Evolutionary conservation across 2,797 vertebrate species (phyloP), one percentile per base, ranked within the genome.

Genomic region (Pantherophis alleghaniensis): DNA sequence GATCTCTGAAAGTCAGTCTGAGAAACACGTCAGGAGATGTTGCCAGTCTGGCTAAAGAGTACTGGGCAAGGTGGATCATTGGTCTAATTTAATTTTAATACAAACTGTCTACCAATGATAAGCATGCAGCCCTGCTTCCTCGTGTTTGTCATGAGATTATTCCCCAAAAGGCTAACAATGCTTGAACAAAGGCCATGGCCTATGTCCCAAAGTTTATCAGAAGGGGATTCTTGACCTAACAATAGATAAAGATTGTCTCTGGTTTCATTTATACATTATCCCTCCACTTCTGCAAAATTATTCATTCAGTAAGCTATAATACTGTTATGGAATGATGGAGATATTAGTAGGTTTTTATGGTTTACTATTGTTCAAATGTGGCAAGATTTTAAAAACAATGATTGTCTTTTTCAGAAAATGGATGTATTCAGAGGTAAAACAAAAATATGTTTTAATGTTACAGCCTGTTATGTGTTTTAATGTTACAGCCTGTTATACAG

Each of bases 141-240:
- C 87, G 12, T 74, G 55, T 79, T 83, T 51, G 20, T 79, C 91
- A 79, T 57, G 37, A 79, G 55, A 51, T 7, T 37, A 92, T 53
- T 89, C 28, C 89, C 53, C 24, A 32, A 87, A 55, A 32, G 4
- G n/a, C 86, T 86, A 63, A 51, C 14, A 56, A 32, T 90, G 60
- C 47, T 86, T 92, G 87, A 89, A 83, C 66, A 89, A 89, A 92
- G 88, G 88, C 69, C 88, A 83, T 47, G 47, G 91, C 88, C n/a
- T 92, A 89, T 89, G 87, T 92, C 53, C 61, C 69, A 37, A 28
- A 88, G 28, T 83, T 92, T 92, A 89, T 92, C 92, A 89, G 69
- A 92, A 92, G 69, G 20, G 26, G 66, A 61, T 51, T 61, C 88
- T 89, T 32, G 51, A 42, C 87, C 83, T 86, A 61, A 61, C 55